Base-by-base conservation (phyloP, 2,797 vertebrate species). In the Melanotaenia boesemani region DNA sequence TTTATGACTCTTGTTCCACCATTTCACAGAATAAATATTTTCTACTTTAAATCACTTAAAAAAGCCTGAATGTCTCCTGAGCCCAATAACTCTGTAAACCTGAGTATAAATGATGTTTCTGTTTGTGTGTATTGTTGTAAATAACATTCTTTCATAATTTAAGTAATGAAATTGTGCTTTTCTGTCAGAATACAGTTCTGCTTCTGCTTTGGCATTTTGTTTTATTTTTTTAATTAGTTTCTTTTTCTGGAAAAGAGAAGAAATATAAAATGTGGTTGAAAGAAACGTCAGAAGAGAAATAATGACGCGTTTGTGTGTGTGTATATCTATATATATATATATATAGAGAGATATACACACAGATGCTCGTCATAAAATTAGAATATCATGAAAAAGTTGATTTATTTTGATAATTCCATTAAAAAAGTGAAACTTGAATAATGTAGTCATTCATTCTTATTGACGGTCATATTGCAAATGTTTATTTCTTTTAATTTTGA, bases 21-120 rank as follows among this genome's bases (percentile, higher is more conserved):
- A 90, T 90, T 89, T 89, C 84, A 88, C 37, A 56, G 48, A 80
- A 67, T 44, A 68, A 85, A 77, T 15, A 32, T 86, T 69, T 84
- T 82, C 7, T 80, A 82, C 57, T 65, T 83, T 26, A 2, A 57
- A 37, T 70, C 28, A 41, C 13, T 39, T 69, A 46, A 39, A 72
- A 24, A 73, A 63, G 73, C 37, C 15, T 66, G 0, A 63, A 63
- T 52, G 41, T 80, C 68, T 39, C 1, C 10, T 63, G 34, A 34
- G 15, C 60, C 63, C 22, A 9, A 24, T 20, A 28, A 28, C 22
- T 10, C 59, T 67, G 39, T 55, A 64, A 56, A 63, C 26, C 16
- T 62, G 20, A 41, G 28, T 63, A 50, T 59, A 63, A 56, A 63
- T 1, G 0, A 63, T 1, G 0, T 48, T 67, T 46, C 11, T 59